Percentiles rank a stretch among this genome's conserved stretches.
Evolutionary conservation across 1,140 invertebrate genomes (phyloP).

Genomic region (Yoshiicerus persimilis): DNA sequence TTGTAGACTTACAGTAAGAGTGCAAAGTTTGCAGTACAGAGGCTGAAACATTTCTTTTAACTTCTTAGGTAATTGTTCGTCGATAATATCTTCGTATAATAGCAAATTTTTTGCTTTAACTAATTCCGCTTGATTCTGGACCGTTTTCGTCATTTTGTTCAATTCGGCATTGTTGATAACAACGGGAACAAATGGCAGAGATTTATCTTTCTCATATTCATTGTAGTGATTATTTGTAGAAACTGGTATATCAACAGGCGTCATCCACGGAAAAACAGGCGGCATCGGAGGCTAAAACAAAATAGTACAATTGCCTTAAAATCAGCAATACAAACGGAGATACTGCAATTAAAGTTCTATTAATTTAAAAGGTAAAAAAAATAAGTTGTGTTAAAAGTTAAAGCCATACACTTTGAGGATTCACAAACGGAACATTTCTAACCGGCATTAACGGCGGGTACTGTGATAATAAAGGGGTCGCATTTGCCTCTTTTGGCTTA

Average conservation of each 20-base stretch:
- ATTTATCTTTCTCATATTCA: background rate
- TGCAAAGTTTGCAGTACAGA: constrained; percentile 41
- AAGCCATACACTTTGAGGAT: no score
- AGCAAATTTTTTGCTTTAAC: background rate
- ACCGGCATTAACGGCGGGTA: background rate
- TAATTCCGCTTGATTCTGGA: constrained; percentile 8
- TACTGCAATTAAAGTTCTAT: no score
- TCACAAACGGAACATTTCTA: background rate
- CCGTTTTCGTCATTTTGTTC: constrained; percentile 24
- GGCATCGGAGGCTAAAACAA: constrained; percentile 38
- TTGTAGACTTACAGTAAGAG: constrained; percentile 29
- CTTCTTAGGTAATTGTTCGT: constrained; percentile 27
- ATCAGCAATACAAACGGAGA: no score
- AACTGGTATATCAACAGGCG: background rate
- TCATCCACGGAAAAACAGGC: constrained; percentile 37
- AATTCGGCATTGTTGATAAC: constrained; percentile 10
- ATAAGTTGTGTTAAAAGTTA: no score
- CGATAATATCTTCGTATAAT: constrained; percentile 30
- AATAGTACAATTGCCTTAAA: background rate
- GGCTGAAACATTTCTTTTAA: constrained; percentile 44
- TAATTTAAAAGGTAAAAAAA: no score
- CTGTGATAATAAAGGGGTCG: background rate
- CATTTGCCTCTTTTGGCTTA: background rate
- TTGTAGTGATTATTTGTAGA: background rate
- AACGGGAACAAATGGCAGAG: constrained; percentile 35